Percentiles rank a stretch among this genome's conserved stretches.
phyloP scores from a whole-genome alignment of 2,888 invertebrate species.

The Dascillus cervinus region DNA sequence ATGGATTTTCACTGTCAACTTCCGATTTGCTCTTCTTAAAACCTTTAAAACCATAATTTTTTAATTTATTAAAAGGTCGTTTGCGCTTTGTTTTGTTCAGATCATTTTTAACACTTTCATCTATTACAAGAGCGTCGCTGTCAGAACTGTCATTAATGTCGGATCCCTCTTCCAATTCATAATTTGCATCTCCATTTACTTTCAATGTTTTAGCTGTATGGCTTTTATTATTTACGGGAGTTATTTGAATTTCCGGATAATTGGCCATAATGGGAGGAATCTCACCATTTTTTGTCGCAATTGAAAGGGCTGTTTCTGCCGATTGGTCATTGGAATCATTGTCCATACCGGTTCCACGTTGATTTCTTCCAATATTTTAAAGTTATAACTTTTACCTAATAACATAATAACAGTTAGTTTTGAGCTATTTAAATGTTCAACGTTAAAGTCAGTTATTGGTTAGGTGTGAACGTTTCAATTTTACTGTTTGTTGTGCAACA shows the following conservation, averaged over 20 bases:
- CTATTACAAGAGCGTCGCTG: constrained; percentile 39
- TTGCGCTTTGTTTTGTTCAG: constrained; percentile 19
- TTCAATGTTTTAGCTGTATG: constrained; percentile 18
- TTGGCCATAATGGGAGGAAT: constrained; percentile 34
- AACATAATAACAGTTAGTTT: constrained; percentile 1
- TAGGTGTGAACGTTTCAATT: constrained; percentile 9
- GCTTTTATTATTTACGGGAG: constrained; percentile 8
- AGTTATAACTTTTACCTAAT: too few relatives aligned
- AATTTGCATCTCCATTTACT: constrained; percentile 33
- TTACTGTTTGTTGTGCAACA: too few relatives aligned
- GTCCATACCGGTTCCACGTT: constrained; percentile 38
- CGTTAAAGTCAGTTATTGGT: constrained; percentile 11
- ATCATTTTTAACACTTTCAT: constrained; percentile 29
- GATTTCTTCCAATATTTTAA: too few relatives aligned
- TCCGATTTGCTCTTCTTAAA: constrained; percentile 14
- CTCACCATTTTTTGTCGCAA: constrained; percentile 32
- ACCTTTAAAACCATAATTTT: constrained; percentile 16
- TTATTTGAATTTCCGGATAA: constrained; percentile 26
- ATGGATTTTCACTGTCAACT: constrained; percentile 24
- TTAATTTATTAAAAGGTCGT: constrained; percentile 4
- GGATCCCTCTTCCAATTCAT: constrained; percentile 8
- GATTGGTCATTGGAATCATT: constrained; percentile 34
- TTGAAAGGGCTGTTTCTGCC: constrained; percentile 23
- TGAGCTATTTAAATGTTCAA: too few relatives aligned
- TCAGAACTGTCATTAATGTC: constrained; percentile 37